A percentile compares a stretch with the other conserved stretches of the same genome.
These are phyloP conservation scores for Zaprionus bogoriensis DNA, from an alignment of 2,888 invertebrate species.

Conservation along the genomic window DNA sequence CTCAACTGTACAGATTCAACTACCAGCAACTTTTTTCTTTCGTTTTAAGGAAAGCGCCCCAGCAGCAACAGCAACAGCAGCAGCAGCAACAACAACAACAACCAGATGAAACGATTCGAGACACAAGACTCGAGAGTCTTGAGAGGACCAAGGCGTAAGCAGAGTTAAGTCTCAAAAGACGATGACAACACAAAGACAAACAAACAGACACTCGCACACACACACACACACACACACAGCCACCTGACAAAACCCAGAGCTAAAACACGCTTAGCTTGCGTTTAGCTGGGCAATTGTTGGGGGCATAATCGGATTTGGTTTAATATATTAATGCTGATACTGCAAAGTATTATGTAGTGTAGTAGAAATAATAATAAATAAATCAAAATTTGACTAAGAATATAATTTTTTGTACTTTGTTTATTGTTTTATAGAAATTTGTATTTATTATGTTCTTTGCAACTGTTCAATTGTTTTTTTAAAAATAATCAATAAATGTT, in stretches of 20 bases:
- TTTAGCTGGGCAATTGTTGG: too few relatives aligned
- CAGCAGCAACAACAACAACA: constrained; percentile 8
- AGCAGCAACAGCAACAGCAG: constrained; percentile 18
- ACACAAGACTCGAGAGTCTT: neutral
- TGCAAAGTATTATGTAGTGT: too few relatives aligned
- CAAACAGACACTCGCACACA: neutral
- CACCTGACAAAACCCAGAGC: constrained; percentile 23
- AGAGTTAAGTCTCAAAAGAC: constrained; percentile 56
- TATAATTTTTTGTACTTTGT: too few relatives aligned
- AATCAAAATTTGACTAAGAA: too few relatives aligned
- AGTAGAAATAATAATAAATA: too few relatives aligned
- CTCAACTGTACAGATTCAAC: constrained; percentile 64
- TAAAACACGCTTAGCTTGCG: neutral
- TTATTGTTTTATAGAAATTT: too few relatives aligned
- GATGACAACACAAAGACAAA: constrained; percentile 46
- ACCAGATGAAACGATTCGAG: constrained; percentile 28
- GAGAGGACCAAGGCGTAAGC: constrained; percentile 32
- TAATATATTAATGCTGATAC: too few relatives aligned
- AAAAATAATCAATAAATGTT: too few relatives aligned
- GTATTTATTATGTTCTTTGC: too few relatives aligned
- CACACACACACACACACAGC: constrained; percentile 1
- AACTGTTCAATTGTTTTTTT: too few relatives aligned
- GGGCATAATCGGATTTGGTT: too few relatives aligned
- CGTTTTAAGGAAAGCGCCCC: constrained; percentile 40
- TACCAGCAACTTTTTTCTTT: constrained; percentile 21